phyloP scores from a whole-genome alignment of 2,113 vertebrate species.

The Ptychochromis oligacanthus region DNA sequence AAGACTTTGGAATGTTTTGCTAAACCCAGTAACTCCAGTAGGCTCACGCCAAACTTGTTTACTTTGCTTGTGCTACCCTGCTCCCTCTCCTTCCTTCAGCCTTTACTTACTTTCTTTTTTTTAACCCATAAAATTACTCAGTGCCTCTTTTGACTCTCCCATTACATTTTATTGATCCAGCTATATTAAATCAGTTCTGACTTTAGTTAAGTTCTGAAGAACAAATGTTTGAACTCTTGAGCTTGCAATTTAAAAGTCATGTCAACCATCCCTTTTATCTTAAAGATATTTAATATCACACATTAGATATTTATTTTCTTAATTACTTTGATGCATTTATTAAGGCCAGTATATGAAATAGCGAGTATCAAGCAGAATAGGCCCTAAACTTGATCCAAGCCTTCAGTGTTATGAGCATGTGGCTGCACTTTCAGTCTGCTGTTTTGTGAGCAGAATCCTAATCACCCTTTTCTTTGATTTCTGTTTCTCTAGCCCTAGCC shows the following conservation, averaged over 20 bases:
- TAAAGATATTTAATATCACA: neutral
- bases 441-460: slow-evolving; percentile 13
- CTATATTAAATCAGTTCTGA: neutral
- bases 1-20: slow-evolving; percentile 81
- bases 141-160: slow-evolving; percentile 22
- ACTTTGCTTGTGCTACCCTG: slow-evolving; percentile 66
- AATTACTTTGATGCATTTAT: neutral
- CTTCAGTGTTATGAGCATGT: neutral
- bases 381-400: neutral
- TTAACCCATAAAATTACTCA: slow-evolving; percentile 35
- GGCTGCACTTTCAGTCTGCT: neutral
- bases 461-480: slow-evolving; percentile 27
- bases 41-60: slow-evolving; percentile 76
- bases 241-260: neutral
- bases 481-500: neutral
- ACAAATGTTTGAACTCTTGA: neutral
- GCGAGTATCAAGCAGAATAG: neutral
- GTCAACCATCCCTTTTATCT: neutral
- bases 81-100: slow-evolving; percentile 47
- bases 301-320: neutral
- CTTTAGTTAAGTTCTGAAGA: neutral
- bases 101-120: slow-evolving; percentile 60
- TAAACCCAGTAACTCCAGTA: slow-evolving; percentile 79
- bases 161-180: slow-evolving; percentile 19
- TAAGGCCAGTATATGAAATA: neutral